Evolutionary conservation across 2,888 invertebrate species (phyloP).

Genomic region (Aphodius sticticus): DNA sequence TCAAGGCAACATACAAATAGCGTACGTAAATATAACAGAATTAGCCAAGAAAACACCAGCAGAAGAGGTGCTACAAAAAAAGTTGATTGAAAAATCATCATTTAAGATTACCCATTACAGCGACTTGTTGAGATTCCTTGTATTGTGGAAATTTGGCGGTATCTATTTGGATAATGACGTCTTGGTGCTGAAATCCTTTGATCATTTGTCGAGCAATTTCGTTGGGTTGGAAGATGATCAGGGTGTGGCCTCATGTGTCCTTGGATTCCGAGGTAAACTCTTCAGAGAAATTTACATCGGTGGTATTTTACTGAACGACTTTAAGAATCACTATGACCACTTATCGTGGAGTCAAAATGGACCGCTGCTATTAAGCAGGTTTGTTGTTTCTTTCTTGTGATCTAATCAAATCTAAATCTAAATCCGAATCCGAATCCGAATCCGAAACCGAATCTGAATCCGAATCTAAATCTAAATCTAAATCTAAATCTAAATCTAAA

Average conservation of each 20-base stretch:
- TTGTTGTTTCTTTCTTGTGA: conserved; percentile 13
- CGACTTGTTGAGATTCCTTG: conserved; percentile 71
- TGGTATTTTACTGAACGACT: conserved; percentile 64
- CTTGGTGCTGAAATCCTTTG: conserved; percentile 69
- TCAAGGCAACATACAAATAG: conserved; percentile 64
- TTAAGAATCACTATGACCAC: conserved; percentile 64
- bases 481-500: too few relatives aligned
- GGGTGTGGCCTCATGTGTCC: conserved; percentile 72
- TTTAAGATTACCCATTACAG: conserved; percentile 71
- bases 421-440: too few relatives aligned
- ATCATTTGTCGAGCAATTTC: conserved; percentile 66
- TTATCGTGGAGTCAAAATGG: conserved; percentile 70
- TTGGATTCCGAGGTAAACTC: conserved; percentile 66
- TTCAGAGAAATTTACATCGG: conserved; percentile 67
- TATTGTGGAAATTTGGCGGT: conserved; percentile 79
- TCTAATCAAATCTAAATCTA: too few relatives aligned
- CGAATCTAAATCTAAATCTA: too few relatives aligned
- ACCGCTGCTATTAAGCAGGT: conserved; percentile 73
- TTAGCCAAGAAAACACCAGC: conserved; percentile 67
- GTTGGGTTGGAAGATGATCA: conserved; percentile 68
- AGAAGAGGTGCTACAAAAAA: conserved; percentile 62
- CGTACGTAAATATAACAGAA: conserved; percentile 62
- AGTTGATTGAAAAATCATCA: conserved; percentile 61
- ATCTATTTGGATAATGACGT: conserved; percentile 81
- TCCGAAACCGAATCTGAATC: too few relatives aligned